Percentiles rank a stretch among this genome's conserved stretches.
These are phyloP conservation scores for Epizoanthus illoricatus DNA, from an alignment of 92 coral and sea anemone genomes.

Conservation along the genomic window DNA sequence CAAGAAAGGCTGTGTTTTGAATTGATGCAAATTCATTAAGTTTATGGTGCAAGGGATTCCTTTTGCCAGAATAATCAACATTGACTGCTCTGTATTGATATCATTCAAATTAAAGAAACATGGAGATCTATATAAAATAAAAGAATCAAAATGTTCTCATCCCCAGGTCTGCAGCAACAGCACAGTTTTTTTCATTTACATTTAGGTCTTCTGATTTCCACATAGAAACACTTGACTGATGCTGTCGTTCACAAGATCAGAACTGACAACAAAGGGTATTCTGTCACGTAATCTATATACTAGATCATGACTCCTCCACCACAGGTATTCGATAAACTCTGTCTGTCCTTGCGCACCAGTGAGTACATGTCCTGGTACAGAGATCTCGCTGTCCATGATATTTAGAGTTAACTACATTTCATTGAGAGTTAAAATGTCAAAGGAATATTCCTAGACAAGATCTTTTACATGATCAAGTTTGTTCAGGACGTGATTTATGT, in stretches of 20 bases:
- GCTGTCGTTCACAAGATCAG: slow-evolving; percentile 23
- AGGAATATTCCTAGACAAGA: too few species aligned
- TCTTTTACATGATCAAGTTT: too few species aligned
- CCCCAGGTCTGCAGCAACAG: slow-evolving; percentile 29
- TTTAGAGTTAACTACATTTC: slow-evolving; percentile 44
- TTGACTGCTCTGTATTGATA: neutral
- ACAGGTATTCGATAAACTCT: slow-evolving; percentile 30
- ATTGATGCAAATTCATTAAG: slow-evolving; percentile 36
- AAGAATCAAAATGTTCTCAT: slow-evolving; percentile 7
- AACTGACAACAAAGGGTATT: slow-evolving; percentile 34
- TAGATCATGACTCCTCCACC: slow-evolving; percentile 50
- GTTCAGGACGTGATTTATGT: too few species aligned
- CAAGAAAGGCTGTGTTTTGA: slow-evolving; percentile 29
- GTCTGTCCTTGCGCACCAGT: slow-evolving; percentile 40
- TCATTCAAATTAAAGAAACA: slow-evolving; percentile 1
- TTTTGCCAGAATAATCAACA: slow-evolving; percentile 34
- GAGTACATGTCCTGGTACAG: slow-evolving; percentile 31
- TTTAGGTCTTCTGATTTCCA: slow-evolving; percentile 34
- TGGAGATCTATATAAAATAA: neutral
- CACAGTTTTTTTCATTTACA: slow-evolving; percentile 26
- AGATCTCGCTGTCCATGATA: slow-evolving; percentile 34
- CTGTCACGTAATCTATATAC: slow-evolving; percentile 44
- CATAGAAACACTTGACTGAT: slow-evolving; percentile 24
- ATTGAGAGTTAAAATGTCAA: neutral
- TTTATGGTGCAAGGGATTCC: slow-evolving; percentile 9